Evolutionary conservation across 2,113 vertebrate species (phyloP).

Genomic region (Mola mola): DNA sequence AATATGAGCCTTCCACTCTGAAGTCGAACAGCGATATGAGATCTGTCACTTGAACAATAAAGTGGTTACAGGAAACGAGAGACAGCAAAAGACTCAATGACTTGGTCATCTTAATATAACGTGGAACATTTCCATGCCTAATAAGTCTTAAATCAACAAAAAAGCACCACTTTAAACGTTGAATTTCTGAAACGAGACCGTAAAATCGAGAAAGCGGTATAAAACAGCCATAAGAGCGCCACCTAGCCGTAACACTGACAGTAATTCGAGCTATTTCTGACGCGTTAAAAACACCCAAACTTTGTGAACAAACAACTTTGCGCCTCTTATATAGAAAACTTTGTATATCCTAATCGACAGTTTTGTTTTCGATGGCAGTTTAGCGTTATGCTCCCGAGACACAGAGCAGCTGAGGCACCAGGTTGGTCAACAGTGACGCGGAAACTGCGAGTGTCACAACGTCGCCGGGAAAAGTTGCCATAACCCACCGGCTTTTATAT

Average conservation of each 20-base stretch:
- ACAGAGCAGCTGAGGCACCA: not conserved
- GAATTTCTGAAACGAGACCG: not conserved
- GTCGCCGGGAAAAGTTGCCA: too few species aligned
- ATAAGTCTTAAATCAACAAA: not conserved
- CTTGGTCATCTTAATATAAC: not conserved
- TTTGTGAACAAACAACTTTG: conserved; percentile 18
- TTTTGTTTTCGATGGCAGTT: too few species aligned
- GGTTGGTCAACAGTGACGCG: not conserved
- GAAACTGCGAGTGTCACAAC: too few species aligned
- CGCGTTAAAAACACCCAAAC: conserved; percentile 15
- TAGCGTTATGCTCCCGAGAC: too few species aligned
- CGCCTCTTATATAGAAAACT: not conserved
- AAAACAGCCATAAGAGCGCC: conserved; percentile 56
- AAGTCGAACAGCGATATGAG: too few species aligned
- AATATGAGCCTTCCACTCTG: conserved; percentile 32
- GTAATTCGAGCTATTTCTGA: conserved; percentile 6
- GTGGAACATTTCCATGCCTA: not conserved
- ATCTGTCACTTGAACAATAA: too few species aligned
- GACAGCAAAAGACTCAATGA: not conserved
- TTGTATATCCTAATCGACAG: too few species aligned
- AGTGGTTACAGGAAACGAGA: not conserved
- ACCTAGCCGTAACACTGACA: conserved; percentile 64
- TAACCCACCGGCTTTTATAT: too few species aligned
- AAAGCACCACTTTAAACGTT: conserved; percentile 4
- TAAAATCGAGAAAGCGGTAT: conserved; percentile 4